Evolutionary conservation across 2,797 vertebrate species (phyloP), one percentile per base, ranked within the genome.

Genomic region (Enteromius trimaculatus): DNA sequence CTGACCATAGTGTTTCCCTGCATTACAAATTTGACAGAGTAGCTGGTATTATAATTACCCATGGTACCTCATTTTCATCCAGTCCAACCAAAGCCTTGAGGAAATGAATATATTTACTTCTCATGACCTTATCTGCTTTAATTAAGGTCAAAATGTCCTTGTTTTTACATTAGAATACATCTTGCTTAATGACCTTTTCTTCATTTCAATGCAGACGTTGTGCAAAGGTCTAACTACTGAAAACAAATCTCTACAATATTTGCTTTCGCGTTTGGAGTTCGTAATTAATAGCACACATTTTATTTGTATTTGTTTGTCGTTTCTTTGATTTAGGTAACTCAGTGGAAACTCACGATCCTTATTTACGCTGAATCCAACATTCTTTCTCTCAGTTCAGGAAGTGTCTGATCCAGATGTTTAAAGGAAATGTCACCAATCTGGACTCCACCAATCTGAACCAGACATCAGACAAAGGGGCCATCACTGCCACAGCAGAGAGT

Each of bases 381-480:
- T 80, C 16, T 76, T 87, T 21, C 79, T 86, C 81, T 88, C 90
- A 98, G 97, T 98, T 98, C 92, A 95, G 95, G 88, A 96, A 95
- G 88, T 97, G 96, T 90, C 92, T 97, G 71, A 93, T 95, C 86
- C 94, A 97, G 89, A 93, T 96, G 90, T 96, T 96, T 86, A 93
- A 91, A 23, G 96, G 95, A 79, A 88, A 72, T 66, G 80, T 51
- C 16, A 84, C 85, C 79, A 83, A 87, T 34, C 89, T 87, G 0
- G 94, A 94, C 14, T 90, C 91, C 80, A 93, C 88, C 31, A 82
- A 94, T 77, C 0, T 89, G 82, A 96, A 95, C 86, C 92, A 87
- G 26, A 90, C 95, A 23, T 92, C 95, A 19, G 94, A 95, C 72
- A 92, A 93, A 88, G 93, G 89, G 1, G 88, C 85, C 13, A 88